phyloP scores from a whole-genome alignment of 2,888 invertebrate genomes.

The Latrodectus hesperus region DNA sequence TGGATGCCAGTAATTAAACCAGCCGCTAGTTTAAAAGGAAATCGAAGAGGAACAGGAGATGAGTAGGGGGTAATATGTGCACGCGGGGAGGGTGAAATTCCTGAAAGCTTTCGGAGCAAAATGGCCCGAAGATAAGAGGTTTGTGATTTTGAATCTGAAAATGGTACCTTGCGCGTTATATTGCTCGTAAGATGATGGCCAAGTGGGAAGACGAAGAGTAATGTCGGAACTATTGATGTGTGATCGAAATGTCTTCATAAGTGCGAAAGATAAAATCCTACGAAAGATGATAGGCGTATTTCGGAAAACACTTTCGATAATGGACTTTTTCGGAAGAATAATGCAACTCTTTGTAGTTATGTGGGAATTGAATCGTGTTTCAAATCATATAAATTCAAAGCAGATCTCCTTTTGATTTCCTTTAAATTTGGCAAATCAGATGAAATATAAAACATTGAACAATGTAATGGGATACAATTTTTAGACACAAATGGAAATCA shows the following conservation, averaged over 20 bases:
- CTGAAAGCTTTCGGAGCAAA: slow-evolving; percentile 61
- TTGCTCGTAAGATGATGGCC: slow-evolving; percentile 23
- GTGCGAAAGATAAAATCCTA: slow-evolving; percentile 58
- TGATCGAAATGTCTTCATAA: slow-evolving; percentile 49
- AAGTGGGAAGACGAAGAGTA: slow-evolving; percentile 31
- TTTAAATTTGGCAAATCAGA: no score
- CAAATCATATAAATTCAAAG: no score
- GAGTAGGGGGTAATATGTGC: slow-evolving; percentile 22
- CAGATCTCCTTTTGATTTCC: no score
- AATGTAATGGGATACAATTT: no score
- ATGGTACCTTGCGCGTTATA: slow-evolving; percentile 35
- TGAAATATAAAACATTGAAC: no score
- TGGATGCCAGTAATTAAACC: slow-evolving; percentile 44
- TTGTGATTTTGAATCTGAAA: slow-evolving; percentile 47
- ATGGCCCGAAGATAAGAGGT: slow-evolving; percentile 65
- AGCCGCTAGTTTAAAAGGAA: slow-evolving; percentile 46
- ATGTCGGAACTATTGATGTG: slow-evolving; percentile 28
- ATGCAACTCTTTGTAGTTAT: slow-evolving; percentile 2
- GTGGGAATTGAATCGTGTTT: no score
- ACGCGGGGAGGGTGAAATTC: slow-evolving; percentile 4
- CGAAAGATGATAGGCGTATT: slow-evolving; percentile 35
- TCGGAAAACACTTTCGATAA: slow-evolving; percentile 29
- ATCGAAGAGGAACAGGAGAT: neutral
- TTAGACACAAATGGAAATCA: no score
- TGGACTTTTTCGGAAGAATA: slow-evolving; percentile 22